A percentile compares a stretch with the other conserved stretches of the same genome.
Conservation (phyloP, 1,140 invertebrate species). For the Yoshiicerus persimilis region DNA sequence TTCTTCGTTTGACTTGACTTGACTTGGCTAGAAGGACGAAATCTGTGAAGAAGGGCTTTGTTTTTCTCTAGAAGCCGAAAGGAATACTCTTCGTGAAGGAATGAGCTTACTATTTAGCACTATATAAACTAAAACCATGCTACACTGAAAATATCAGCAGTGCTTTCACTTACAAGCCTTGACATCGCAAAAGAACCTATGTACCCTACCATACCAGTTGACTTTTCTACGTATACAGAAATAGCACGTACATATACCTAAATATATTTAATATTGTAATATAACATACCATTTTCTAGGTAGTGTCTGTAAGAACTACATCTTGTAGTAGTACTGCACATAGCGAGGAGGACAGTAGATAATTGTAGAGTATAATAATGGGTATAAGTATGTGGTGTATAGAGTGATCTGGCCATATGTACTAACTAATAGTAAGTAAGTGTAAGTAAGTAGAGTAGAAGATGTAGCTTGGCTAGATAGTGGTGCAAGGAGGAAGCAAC, state of each 20-base stretch:
- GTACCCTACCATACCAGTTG: not conserved
- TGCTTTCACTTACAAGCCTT: not conserved
- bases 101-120: not conserved
- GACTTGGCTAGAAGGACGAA: conserved; percentile 23
- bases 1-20: not conserved
- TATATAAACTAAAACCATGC: not conserved
- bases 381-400: not conserved
- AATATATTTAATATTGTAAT: too few species aligned
- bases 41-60: conserved; percentile 36
- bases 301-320: too few species aligned
- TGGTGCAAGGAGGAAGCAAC: not conserved
- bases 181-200: not conserved
- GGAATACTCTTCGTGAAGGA: conserved; percentile 3
- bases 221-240: not conserved
- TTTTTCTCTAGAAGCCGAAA: conserved; percentile 28
- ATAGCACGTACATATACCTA: too few species aligned
- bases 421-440: not conserved
- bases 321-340: too few species aligned
- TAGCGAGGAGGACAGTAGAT: too few species aligned
- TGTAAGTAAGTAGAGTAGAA: not conserved
- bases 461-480: not conserved
- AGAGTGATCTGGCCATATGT: not conserved
- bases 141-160: not conserved
- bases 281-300: too few species aligned
- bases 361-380: not conserved